Base-by-base conservation (phyloP, 2,113 vertebrate species). In the Hemichromis elongatus region DNA sequence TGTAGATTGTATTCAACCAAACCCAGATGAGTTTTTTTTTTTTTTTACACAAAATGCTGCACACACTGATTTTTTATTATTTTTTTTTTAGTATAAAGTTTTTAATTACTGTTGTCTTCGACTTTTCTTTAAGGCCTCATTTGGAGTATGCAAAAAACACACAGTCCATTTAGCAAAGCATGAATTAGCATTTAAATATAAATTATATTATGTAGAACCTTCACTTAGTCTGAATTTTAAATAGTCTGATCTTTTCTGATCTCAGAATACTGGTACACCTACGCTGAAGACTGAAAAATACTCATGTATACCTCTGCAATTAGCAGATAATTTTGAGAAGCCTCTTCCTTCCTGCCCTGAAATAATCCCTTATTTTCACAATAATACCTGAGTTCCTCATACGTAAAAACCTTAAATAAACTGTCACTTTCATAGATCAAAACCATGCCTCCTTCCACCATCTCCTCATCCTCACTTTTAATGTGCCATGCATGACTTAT, bases 401-500 rank as follows among this genome's bases (percentile, higher is more conserved):
- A 77, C 11, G 55, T 70, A 18, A 30, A 81, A 30, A 10, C 50
- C 35, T 52, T 57, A 30, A 80, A 59, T 77, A 66, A 87, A 14
- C 40, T 59, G 59, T 16, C 24, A 24, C 19, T 82, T 50, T 87
- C 3, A 8, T 26, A 28, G 7, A 30, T 28, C 9, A 70, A 77
- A 79, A 35, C 59, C 88, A 86, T 85, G 84, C 89, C 92, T 94
- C 92, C 93, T 92, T 90, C 87, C 89, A 85, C 92, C 95, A 93
- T 94, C 93, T 94, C 92, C 81, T 94, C 92, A 93, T 92, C 90
- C 92, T 95, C 94, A 94, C 89, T 79, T 87, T 95, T 85, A 87
- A 93, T 83, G 80, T 92, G 75, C 66, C 88, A 70, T 95, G 96
- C 96, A 96, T 96, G 96, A 93, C 42, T 92, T 84, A 81, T 90